Conservation (phyloP, 1,140 invertebrate genomes). For the Drosophila busckii region DNA sequence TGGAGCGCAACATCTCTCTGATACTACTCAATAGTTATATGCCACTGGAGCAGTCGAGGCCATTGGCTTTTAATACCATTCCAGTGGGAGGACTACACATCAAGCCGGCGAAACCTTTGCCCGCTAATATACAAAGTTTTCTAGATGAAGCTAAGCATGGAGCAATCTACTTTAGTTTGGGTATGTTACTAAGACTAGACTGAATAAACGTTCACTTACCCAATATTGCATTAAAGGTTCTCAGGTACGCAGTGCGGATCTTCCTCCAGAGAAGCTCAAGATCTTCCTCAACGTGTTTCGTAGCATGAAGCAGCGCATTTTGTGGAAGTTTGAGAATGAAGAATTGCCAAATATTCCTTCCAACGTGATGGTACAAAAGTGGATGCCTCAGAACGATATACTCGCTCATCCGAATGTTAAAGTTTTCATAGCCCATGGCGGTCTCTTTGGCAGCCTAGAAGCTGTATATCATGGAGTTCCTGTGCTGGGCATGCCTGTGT, state of each 20-base stretch:
- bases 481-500: conserved; percentile 82
- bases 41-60: conserved; percentile 74
- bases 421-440: conserved; percentile 83
- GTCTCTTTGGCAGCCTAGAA: conserved; percentile 82
- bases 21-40: conserved; percentile 80
- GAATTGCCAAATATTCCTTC: conserved; percentile 79
- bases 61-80: conserved; percentile 79
- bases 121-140: conserved; percentile 61
- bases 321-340: conserved; percentile 83
- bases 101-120: conserved; percentile 65
- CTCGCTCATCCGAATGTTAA: conserved; percentile 82
- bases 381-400: conserved; percentile 84
- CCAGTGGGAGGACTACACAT: conserved; percentile 80
- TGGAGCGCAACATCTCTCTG: conserved; percentile 80
- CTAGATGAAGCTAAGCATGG: conserved; percentile 80
- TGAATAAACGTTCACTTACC: background rate
- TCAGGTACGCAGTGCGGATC: conserved; percentile 64
- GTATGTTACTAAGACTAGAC: conserved; percentile 55
- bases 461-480: conserved; percentile 82
- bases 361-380: conserved; percentile 82
- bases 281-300: conserved; percentile 80
- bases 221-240: conserved; percentile 35
- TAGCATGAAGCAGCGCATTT: conserved; percentile 80
- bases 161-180: conserved; percentile 82
- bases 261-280: conserved; percentile 78